Evolutionary conservation across 2,888 invertebrate species (phyloP).

Genomic region (Ethmia dodecea): DNA sequence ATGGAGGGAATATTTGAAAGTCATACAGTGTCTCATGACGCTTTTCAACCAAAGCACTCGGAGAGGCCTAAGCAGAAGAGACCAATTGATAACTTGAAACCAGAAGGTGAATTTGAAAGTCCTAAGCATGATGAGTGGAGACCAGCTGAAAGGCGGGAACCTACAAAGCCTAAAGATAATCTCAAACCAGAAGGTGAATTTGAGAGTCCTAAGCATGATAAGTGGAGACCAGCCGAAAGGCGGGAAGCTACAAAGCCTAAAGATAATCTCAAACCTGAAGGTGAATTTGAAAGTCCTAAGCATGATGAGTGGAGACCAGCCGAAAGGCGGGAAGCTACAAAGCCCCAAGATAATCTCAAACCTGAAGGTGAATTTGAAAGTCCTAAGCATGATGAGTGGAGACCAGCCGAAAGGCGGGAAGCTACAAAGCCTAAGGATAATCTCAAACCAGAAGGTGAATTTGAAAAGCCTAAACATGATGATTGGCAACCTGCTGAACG

Average conservation of each 20-base stretch:
- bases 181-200: constrained; percentile 70
- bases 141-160: constrained; percentile 50
- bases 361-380: constrained; percentile 64
- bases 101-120: constrained; percentile 76
- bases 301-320: constrained; percentile 45
- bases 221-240: constrained; percentile 53
- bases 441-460: constrained; percentile 77
- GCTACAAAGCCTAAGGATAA: constrained; percentile 51
- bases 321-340: constrained; percentile 41
- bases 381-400: constrained; percentile 34
- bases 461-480: constrained; percentile 70
- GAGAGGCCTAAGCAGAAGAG: constrained; percentile 72
- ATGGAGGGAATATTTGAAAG: constrained; percentile 72
- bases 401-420: constrained; percentile 41
- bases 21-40: constrained; percentile 54
- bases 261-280: constrained; percentile 73
- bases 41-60: constrained; percentile 47
- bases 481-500: constrained; percentile 55
- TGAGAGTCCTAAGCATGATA: constrained; percentile 53
- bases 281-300: constrained; percentile 56
- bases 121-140: constrained; percentile 57
- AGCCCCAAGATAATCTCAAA: constrained; percentile 45
- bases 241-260: constrained; percentile 42
- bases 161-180: constrained; percentile 67
- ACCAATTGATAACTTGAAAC: constrained; percentile 76